Evolutionary conservation across 2,888 invertebrate species (phyloP).

Genomic region (Caenorhabditis imperialis): DNA sequence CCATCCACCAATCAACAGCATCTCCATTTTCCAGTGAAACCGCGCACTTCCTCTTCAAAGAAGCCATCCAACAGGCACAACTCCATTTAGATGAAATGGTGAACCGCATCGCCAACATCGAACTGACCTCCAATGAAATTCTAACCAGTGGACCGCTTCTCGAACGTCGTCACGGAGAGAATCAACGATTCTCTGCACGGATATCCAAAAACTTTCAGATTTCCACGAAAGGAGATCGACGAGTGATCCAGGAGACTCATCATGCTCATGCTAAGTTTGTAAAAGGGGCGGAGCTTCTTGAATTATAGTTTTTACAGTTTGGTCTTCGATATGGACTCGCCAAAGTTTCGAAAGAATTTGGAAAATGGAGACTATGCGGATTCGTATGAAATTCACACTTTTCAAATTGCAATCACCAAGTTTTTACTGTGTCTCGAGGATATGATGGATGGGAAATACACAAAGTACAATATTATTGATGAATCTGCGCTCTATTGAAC

Average conservation of each 20-base stretch:
- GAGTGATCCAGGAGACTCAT: too few species aligned
- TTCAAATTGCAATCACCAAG: slow-evolving; percentile 15
- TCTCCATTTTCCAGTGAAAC: slow-evolving; percentile 2
- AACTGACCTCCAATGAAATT: slow-evolving; percentile 28
- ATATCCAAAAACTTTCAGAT: background rate
- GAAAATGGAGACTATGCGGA: slow-evolving; percentile 1
- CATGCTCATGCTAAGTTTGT: too few species aligned
- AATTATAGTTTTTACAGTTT: background rate
- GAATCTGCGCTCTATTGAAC: background rate
- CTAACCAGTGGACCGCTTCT: slow-evolving; percentile 21
- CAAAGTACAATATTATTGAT: background rate
- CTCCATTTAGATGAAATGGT: slow-evolving; percentile 39
- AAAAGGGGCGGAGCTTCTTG: background rate
- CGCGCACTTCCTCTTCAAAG: slow-evolving; percentile 23
- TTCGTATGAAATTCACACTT: slow-evolving; percentile 22
- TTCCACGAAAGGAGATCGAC: background rate
- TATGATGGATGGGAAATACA: slow-evolving; percentile 24
- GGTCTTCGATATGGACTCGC: background rate
- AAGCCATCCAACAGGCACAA: slow-evolving; percentile 55
- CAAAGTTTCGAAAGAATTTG: background rate
- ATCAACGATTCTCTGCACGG: too few species aligned
- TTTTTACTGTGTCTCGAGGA: slow-evolving; percentile 26
- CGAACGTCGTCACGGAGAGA: too few species aligned
- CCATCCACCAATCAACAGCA: too few species aligned
- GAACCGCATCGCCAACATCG: slow-evolving; percentile 45